Evolutionary conservation across 2,113 vertebrate genomes (phyloP), one percentile per base, ranked within the genome.

Genomic region (Hemibagrus wyckioides): DNA sequence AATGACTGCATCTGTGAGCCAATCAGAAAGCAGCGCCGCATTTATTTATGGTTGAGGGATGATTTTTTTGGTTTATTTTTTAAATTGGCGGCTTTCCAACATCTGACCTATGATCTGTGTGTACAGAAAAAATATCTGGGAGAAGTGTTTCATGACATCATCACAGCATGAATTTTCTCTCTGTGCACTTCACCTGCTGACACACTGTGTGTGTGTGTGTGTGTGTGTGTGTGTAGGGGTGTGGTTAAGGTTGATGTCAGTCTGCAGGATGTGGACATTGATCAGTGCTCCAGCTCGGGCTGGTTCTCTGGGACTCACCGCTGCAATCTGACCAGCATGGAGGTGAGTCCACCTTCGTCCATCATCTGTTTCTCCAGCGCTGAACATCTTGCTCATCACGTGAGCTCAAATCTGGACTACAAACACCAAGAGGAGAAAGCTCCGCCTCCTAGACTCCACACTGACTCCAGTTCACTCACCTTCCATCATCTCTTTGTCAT

Each of bases 301-400:
- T 99, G 98, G 98, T 99, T 99, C 90, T 97, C 97, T 17, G 97
- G 97, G 92, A 99, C 98, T 0, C 98, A 99, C 89, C 96, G 95
- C 91, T 99, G 98, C 93, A 97, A 98, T 90, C 94, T 97, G 90
- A 99, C 98, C 93, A 98, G 95, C 82, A 99, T 97, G 56, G 97
- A 99, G 94, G 98, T 99, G 95, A 52, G 96, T 91, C 28, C 21
- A 30, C 9, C 44, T 33, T 61, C 76, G 67, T 9, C 57, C 9
- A 3, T 30, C 23, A 33, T 4, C 13, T 4, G 13, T 75, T 25
- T 71, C 67, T 39, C 0, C 65, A 33, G n/a, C 14, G 30, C 30
- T 67, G 30, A 71, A 39, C 36, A 39, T 39, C 2, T 2, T 1
- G 17, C 69, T 39, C 36, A 7, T 11, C 19, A 71, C 17, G 4